A percentile compares a stretch with the other conserved stretches of the same genome.
Conservation (phyloP, 2,888 invertebrate species). For the Clivina fossor region DNA sequence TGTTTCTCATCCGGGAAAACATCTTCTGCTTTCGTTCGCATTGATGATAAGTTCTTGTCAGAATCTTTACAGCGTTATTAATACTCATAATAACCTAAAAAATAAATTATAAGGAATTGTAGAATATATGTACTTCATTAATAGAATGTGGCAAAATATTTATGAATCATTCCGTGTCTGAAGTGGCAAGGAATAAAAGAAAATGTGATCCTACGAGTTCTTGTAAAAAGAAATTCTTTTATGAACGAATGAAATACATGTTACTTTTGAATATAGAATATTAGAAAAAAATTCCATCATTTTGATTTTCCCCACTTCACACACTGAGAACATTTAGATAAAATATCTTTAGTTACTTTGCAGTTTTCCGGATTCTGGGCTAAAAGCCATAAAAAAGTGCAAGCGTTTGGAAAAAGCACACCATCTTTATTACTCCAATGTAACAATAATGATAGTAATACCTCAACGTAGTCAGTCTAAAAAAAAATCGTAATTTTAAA, state of each 20-base stretch:
- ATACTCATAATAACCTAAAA: slow-evolving; percentile 6
- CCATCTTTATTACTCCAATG: slow-evolving; percentile 69
- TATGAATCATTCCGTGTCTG: too few relatives aligned
- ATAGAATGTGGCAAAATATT: too few relatives aligned
- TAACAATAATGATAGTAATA: slow-evolving; percentile 64
- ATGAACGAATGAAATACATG: not conserved
- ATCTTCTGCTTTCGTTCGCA: slow-evolving; percentile 48
- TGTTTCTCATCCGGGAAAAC: slow-evolving; percentile 37
- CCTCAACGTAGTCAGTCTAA: slow-evolving; percentile 61
- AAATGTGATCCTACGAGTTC: not conserved
- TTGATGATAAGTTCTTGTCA: slow-evolving; percentile 45
- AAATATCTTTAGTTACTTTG: slow-evolving; percentile 48
- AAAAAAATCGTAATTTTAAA: slow-evolving; percentile 40
- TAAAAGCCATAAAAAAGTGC: slow-evolving; percentile 69
- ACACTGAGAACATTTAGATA: too few relatives aligned
- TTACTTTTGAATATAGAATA: too few relatives aligned
- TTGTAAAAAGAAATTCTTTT: not conserved
- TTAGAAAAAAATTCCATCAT: too few relatives aligned
- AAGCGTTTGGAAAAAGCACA: slow-evolving; percentile 63
- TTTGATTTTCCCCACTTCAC: too few relatives aligned
- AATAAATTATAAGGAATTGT: not conserved
- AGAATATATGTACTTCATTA: too few relatives aligned
- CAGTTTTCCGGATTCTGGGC: slow-evolving; percentile 57
- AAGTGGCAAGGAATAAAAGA: too few relatives aligned
- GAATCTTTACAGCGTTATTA: slow-evolving; percentile 36